These are phyloP conservation scores for Tenualosa thibaudeaui DNA, from an alignment of 2,797 vertebrate genomes.

Conservation along the genomic window DNA sequence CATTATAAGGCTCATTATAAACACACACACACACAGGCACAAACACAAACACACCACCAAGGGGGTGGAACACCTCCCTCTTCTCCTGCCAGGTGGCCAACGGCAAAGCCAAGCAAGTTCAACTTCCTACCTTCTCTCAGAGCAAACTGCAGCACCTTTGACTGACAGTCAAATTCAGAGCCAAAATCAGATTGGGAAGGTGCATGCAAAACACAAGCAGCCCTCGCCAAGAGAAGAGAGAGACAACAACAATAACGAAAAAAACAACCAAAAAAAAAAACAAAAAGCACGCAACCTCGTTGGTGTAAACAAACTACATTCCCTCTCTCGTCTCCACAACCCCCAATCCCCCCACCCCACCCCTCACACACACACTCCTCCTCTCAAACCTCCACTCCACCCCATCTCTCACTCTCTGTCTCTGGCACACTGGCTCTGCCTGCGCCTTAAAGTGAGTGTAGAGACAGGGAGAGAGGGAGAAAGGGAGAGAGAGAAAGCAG, in stretches of 20 bases:
- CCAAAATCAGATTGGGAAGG: not conserved
- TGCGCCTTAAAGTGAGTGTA: not conserved
- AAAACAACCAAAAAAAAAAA: no score
- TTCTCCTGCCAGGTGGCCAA: not conserved
- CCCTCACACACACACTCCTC: not conserved
- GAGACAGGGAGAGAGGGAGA: conserved; percentile 16
- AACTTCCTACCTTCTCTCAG: not conserved
- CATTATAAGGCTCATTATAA: no score
- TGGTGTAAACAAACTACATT: conserved; percentile 16
- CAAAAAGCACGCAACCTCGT: not conserved
- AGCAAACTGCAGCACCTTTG: not conserved
- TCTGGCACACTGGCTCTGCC: not conserved
- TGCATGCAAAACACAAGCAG: conserved; percentile 16
- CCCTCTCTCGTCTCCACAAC: not conserved
- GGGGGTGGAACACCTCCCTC: not conserved
- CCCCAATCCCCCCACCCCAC: not conserved
- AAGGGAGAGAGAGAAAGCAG: not conserved
- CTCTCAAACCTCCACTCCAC: not conserved
- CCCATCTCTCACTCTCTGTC: conserved; percentile 5
- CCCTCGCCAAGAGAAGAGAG: not conserved
- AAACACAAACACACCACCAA: no score
- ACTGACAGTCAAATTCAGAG: not conserved
- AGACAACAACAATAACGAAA: no score
- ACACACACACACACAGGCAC: no score
- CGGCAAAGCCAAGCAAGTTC: not conserved